Evolutionary conservation across 2,888 invertebrate genomes (phyloP).

Genomic region (Papilio protenor): DNA sequence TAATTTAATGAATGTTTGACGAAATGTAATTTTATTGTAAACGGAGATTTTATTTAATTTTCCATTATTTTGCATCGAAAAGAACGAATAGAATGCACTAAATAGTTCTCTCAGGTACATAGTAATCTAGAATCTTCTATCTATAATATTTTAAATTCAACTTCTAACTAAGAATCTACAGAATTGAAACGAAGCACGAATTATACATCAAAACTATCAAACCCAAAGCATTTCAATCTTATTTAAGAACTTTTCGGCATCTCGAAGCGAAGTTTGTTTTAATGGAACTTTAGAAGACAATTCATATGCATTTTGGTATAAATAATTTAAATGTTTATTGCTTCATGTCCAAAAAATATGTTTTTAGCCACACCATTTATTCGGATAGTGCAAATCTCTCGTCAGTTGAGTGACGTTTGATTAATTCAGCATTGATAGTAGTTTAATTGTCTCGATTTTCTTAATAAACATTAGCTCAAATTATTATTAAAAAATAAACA

Average conservation of each 20-base stretch:
- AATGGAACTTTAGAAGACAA: constrained; percentile 16
- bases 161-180: neutral
- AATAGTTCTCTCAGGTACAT: neutral
- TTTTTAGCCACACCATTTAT: too few species aligned
- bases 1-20: neutral
- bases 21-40: neutral
- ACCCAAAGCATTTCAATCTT: constrained; percentile 19
- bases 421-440: too few species aligned
- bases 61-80: neutral
- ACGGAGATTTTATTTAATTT: neutral
- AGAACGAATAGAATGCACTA: neutral
- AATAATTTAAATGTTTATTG: neutral
- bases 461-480: neutral
- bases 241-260: constrained; percentile 12
- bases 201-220: constrained; percentile 25
- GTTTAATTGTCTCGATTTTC: neutral
- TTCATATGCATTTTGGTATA: neutral
- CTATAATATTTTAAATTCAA: neutral
- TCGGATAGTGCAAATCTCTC: too few species aligned
- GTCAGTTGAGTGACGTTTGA: too few species aligned
- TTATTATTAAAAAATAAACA: constrained; percentile 7
- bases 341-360: neutral
- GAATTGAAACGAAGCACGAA: constrained; percentile 9
- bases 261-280: neutral
- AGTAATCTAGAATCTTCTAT: neutral